Conservation (phyloP, 2,113 vertebrate species). For the Stigmatopora argus region DNA sequence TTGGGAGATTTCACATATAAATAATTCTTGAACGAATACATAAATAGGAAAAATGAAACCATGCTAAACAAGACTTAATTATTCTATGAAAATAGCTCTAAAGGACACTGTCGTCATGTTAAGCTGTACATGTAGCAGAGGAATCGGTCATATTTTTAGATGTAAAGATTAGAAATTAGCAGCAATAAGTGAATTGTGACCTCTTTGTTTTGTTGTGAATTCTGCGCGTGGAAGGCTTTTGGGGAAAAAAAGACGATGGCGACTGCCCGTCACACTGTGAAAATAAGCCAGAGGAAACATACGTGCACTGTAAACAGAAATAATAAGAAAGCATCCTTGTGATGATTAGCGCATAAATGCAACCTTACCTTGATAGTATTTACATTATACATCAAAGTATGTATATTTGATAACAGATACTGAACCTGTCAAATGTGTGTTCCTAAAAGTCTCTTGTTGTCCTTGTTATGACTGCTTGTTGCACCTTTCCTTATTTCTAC, state of each 20-base stretch:
- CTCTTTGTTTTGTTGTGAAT: not conserved
- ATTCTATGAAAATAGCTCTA: not conserved
- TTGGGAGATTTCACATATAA: not conserved
- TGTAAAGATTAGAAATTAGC: not conserved
- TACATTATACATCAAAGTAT: not conserved
- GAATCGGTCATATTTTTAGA: not conserved
- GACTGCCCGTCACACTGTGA: not conserved
- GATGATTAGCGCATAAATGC: not conserved
- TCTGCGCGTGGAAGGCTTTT: not conserved
- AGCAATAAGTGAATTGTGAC: not conserved
- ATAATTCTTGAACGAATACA: not conserved
- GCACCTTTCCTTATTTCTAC: not conserved
- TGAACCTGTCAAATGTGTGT: not conserved
- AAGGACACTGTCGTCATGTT: not conserved
- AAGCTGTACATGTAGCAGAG: not conserved
- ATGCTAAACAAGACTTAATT: not conserved
- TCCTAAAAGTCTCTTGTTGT: not conserved
- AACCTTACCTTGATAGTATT: not conserved
- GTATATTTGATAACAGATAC: not conserved
- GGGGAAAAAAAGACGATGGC: no score
- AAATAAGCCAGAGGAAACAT: not conserved
- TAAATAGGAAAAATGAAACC: not conserved
- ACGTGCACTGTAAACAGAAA: not conserved
- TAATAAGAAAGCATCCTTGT: not conserved
- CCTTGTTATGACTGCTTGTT: not conserved